A percentile compares a stretch with the other conserved stretches of the same genome.
phyloP scores from a whole-genome alignment of 2,113 vertebrate species.

The Piaya cayana region DNA sequence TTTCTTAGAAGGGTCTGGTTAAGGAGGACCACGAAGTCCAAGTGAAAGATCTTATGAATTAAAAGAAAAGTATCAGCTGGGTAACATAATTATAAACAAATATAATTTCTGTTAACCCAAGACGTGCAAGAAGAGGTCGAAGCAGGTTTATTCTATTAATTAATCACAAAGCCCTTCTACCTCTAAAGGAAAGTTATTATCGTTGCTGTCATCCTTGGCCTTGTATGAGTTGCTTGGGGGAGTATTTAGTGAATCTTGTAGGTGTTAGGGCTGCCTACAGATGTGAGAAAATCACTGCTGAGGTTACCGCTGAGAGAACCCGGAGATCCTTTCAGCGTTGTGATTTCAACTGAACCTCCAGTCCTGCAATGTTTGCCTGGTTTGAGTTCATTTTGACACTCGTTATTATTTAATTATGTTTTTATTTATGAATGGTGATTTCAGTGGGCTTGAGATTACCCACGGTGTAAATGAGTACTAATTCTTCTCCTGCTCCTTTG shows the following conservation, averaged over 20 bases:
- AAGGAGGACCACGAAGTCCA: background rate
- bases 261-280: background rate
- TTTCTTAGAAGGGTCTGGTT: background rate
- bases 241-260: background rate
- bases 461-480: background rate
- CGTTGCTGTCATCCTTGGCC: background rate
- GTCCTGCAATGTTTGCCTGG: background rate
- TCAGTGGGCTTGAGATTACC: background rate
- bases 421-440: background rate
- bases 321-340: background rate
- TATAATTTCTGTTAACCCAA: background rate
- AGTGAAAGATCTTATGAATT: background rate
- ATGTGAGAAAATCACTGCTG: background rate
- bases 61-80: background rate
- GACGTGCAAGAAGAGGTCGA: background rate
- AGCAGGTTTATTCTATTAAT: background rate
- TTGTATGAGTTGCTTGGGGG: background rate
- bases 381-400: background rate
- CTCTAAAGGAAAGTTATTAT: background rate
- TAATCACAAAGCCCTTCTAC: background rate
- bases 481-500: background rate
- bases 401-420: background rate
- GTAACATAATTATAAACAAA: background rate
- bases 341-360: background rate
- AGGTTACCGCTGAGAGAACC: background rate